Conservation (phyloP, 2,888 invertebrate species). For the Cybosia mesomella region DNA sequence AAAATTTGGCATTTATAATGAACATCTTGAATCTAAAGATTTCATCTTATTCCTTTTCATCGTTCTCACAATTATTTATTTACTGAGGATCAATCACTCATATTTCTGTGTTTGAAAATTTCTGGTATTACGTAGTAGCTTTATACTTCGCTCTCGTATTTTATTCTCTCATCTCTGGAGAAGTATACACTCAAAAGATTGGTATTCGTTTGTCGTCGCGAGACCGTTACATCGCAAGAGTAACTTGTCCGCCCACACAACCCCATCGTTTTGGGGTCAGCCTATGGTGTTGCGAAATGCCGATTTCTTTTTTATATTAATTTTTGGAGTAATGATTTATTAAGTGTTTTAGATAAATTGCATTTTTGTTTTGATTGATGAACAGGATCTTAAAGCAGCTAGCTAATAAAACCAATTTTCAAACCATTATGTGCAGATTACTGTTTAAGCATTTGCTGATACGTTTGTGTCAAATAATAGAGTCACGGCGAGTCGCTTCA, state of each 20-base stretch:
- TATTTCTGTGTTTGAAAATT: not conserved
- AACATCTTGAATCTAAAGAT: not conserved
- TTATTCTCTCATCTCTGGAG: not conserved
- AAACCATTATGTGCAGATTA: not conserved
- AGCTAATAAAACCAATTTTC: not conserved
- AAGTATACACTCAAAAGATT: conserved; percentile 21
- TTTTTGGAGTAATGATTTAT: conserved; percentile 18
- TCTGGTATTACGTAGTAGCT: not conserved
- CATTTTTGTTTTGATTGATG: not conserved
- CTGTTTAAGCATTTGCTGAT: not conserved
- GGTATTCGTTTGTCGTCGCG: conserved; percentile 43
- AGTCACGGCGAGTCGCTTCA: not conserved
- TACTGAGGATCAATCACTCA: not conserved
- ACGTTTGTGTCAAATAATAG: not conserved
- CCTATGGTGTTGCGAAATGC: conserved; percentile 44
- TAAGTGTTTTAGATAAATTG: conserved; percentile 2
- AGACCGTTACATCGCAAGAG: conserved; percentile 52
- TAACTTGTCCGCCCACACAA: conserved; percentile 60
- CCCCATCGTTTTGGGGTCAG: conserved; percentile 44
- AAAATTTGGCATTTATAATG: not conserved
- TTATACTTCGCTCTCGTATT: not conserved
- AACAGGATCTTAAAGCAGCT: not conserved
- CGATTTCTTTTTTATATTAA: conserved; percentile 32
- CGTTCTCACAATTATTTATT: not conserved
- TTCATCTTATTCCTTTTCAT: not conserved